phyloP scores from a whole-genome alignment of 2,797 vertebrate genomes.

The Phrynocephalus vlangalii region DNA sequence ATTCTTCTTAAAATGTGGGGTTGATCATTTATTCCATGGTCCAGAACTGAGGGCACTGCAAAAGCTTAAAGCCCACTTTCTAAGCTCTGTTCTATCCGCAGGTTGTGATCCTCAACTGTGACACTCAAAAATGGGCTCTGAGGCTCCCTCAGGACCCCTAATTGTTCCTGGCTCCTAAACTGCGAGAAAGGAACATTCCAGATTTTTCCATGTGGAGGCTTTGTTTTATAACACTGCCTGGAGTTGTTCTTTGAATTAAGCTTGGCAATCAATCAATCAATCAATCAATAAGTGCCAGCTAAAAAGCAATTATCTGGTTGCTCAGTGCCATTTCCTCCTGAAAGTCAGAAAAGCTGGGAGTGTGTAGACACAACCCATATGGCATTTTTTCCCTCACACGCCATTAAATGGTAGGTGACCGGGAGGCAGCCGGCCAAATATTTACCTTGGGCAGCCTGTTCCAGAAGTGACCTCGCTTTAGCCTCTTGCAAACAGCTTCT shows the following conservation, averaged over 20 bases:
- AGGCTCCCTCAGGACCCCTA: neutral
- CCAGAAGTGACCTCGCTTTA: accelerated
- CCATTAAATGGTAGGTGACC: neutral
- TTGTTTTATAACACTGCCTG: neutral
- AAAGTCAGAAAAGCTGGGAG: accelerated
- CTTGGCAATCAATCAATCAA: no score
- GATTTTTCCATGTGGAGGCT: neutral
- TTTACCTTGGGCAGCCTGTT: conserved; percentile 19
- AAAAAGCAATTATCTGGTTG: conserved; percentile 14
- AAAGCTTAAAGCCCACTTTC: neutral
- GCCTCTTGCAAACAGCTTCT: conserved; percentile 44
- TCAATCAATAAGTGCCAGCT: no score
- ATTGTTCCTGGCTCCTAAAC: neutral
- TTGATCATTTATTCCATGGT: neutral
- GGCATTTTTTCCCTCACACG: neutral
- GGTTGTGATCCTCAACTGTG: neutral
- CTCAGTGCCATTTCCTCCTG: neutral
- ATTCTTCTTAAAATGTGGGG: no score
- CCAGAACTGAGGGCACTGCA: no score
- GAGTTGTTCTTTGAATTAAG: no score
- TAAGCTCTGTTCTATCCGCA: neutral
- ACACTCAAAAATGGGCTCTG: no score
- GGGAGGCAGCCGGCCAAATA: neutral
- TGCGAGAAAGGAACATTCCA: neutral
- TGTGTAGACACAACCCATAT: accelerated